Base-by-base conservation (phyloP, 2,888 invertebrate genomes). In the Euproctis similis region DNA sequence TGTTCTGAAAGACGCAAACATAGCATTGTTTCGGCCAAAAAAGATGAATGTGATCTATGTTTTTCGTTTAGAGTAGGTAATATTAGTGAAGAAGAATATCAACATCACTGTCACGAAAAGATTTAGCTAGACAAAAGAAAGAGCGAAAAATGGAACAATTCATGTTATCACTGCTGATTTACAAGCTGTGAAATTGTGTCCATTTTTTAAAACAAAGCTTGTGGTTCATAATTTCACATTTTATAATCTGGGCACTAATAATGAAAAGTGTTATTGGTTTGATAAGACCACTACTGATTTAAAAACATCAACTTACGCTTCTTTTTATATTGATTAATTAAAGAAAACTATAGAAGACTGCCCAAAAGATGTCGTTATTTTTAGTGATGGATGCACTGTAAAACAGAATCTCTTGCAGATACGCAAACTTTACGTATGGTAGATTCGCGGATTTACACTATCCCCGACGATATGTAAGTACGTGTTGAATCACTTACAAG, bases 361-460 rank as follows among this genome's bases (percentile, higher is more conserved):
- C 16, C 23, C 20, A 8, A 31, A 29, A 28, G 10, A 37, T 20
- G 10, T 28, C 6, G 8, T 31, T 12, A 26, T 33, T 21, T 30
- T 12, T 17, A 39, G 18, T 7, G 42, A 41, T 34, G 43, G 42
- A 6, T 41, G 42, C 24, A 39, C 37, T n/a, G n/a, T n/a, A n/a
- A n/a, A n/a, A n/a, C n/a, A n/a, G n/a, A n/a, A n/a, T n/a, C n/a
- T n/a, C n/a, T n/a, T n/a, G n/a, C n/a, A n/a, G n/a, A n/a, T n/a
- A n/a, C n/a, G n/a, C n/a, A n/a, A n/a, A n/a, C n/a, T n/a, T n/a
- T n/a, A n/a, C n/a, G n/a, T n/a, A n/a, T n/a, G n/a, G n/a, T n/a
- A n/a, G n/a, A n/a, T n/a, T n/a, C n/a, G n/a, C n/a, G n/a, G n/a
- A n/a, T n/a, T n/a, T n/a, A n/a, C n/a, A n/a, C n/a, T n/a, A n/a